Percentiles rank a stretch among this genome's conserved stretches.
These are phyloP conservation scores for Aphelinus atriplicis DNA, from an alignment of 1,140 invertebrate species.

Conservation along the genomic window DNA sequence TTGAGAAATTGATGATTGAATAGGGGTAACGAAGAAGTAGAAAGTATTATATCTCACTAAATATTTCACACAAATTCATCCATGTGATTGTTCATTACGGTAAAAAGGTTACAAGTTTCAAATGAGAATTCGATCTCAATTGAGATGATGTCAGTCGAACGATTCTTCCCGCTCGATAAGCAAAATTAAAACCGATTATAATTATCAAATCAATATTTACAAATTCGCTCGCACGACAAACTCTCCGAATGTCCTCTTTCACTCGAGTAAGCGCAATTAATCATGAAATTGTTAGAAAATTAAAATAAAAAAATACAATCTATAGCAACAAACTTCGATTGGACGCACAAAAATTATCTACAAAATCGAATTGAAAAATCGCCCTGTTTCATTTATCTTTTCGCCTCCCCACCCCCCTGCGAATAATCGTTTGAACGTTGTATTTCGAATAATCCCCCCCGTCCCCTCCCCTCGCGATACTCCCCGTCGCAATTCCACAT, in stretches of 20 bases:
- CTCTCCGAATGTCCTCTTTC: constrained; percentile 5
- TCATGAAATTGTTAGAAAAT: constrained; percentile 11
- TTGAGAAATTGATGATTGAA: constrained; percentile 7
- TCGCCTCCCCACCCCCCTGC: constrained; percentile 7
- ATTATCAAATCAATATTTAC: constrained; percentile 40
- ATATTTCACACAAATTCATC: constrained; percentile 28
- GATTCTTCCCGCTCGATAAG: constrained; percentile 32
- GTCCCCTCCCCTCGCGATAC: neutral
- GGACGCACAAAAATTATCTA: constrained; percentile 28
- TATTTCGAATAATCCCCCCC: neutral
- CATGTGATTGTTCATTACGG: constrained; percentile 6
- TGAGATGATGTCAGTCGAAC: constrained; percentile 24
- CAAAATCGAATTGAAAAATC: constrained; percentile 32
- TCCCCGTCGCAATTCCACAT: too few relatives aligned
- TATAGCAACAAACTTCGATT: constrained; percentile 31
- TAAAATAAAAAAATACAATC: constrained; percentile 37
- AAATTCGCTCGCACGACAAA: constrained; percentile 6
- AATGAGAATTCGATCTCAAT: constrained; percentile 21
- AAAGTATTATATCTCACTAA: neutral
- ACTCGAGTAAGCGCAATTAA: constrained; percentile 22
- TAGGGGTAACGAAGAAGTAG: constrained; percentile 30
- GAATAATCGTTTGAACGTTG: too few relatives aligned
- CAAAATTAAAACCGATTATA: constrained; percentile 43
- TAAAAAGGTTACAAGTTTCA: constrained; percentile 4
- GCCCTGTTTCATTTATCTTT: neutral